Conservation (phyloP, 2,113 vertebrate genomes). For the Atherinomorus stipes region DNA sequence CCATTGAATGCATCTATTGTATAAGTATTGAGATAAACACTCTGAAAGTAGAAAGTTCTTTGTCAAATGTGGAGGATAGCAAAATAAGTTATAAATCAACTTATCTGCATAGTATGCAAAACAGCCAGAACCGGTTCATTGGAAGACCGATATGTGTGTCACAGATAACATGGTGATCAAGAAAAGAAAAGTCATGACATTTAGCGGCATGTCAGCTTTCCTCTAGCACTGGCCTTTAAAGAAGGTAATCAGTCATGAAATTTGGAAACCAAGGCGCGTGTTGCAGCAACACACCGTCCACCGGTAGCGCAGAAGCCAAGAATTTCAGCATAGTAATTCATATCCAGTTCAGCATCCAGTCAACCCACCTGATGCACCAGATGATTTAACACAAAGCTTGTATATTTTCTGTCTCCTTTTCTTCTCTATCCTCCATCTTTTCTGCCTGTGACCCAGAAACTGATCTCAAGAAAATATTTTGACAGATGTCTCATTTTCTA, state of each 20-base stretch:
- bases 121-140: slow-evolving; percentile 14
- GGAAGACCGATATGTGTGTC: slow-evolving; percentile 13
- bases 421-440: not conserved
- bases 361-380: no score
- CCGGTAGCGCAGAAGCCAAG: not conserved
- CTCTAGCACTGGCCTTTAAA: slow-evolving; percentile 12
- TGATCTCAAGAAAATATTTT: no score
- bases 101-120: slow-evolving; percentile 39
- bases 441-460: not conserved
- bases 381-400: no score
- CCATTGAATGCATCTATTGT: slow-evolving; percentile 1
- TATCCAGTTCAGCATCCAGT: no score
- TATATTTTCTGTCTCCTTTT: no score
- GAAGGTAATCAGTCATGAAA: slow-evolving; percentile 9
- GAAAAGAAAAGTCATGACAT: slow-evolving; percentile 20
- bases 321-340: no score
- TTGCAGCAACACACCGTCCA: not conserved
- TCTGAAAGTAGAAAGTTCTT: slow-evolving; percentile 14
- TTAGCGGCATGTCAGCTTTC: slow-evolving; percentile 1
- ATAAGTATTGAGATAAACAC: slow-evolving; percentile 16
- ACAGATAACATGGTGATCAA: slow-evolving; percentile 29
- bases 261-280: not conserved
- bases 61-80: slow-evolving; percentile 26
- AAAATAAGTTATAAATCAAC: slow-evolving; percentile 26
- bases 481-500: no score